Evolutionary conservation across 2,888 invertebrate species (phyloP).

Genomic region (Nomada goodeniana): DNA sequence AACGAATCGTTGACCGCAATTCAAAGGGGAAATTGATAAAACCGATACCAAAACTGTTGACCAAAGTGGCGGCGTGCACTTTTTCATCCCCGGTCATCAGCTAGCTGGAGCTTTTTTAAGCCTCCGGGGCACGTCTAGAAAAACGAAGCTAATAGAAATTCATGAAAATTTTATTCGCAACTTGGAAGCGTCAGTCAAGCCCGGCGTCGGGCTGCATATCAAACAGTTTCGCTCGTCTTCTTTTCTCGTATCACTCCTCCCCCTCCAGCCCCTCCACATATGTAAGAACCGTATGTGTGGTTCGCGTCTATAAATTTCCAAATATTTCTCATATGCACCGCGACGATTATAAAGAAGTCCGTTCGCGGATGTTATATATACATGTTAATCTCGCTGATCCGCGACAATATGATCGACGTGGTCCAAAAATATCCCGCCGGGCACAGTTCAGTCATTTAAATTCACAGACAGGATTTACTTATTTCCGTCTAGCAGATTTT

Average conservation of each 20-base stretch:
- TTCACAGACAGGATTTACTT: not conserved
- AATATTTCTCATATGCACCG: conserved; percentile 10
- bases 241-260: conserved; percentile 28
- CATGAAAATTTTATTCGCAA: conserved; percentile 84
- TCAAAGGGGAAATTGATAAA: conserved; percentile 42
- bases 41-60: conserved; percentile 32
- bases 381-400: conserved; percentile 10
- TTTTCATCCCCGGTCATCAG: conserved; percentile 25
- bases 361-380: not conserved
- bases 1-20: not conserved
- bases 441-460: conserved; percentile 14
- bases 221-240: conserved; percentile 74
- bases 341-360: conserved; percentile 22
- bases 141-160: conserved; percentile 83
- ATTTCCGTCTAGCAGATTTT: not conserved
- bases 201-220: conserved; percentile 81
- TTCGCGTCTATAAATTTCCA: not conserved
- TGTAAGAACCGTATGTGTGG: conserved; percentile 3
- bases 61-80: conserved; percentile 13
- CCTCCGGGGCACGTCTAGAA: conserved; percentile 76
- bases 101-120: conserved; percentile 67
- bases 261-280: conserved; percentile 18
- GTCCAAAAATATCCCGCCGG: conserved; percentile 14
- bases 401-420: conserved; percentile 16
- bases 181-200: conserved; percentile 83